phyloP scores from a whole-genome alignment of 2,888 invertebrate species.

The Holacanthella duospinosa region DNA sequence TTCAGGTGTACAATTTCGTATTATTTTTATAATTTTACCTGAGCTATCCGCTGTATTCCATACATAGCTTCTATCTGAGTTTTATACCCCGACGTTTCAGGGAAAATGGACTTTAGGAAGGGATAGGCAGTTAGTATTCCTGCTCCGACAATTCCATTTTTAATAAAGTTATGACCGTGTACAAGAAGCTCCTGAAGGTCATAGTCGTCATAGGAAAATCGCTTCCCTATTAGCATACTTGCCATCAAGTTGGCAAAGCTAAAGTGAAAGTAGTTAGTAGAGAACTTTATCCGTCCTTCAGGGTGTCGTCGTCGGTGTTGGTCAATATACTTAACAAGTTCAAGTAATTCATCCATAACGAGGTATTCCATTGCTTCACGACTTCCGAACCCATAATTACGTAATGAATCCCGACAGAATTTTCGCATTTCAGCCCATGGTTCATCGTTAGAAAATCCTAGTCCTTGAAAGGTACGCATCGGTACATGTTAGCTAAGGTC shows the following conservation, averaged over 20 bases:
- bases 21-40: background rate
- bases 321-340: background rate
- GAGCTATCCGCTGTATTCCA: background rate
- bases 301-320: background rate
- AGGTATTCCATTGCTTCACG: constrained; percentile 2
- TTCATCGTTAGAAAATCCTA: background rate
- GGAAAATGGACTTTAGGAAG: background rate
- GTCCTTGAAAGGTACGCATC: too few relatives aligned
- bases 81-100: background rate
- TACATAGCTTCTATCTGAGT: constrained; percentile 1
- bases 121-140: constrained; percentile 5
- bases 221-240: constrained; percentile 5
- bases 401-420: background rate
- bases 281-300: constrained; percentile 5
- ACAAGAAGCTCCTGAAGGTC: constrained; percentile 1
- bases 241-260: constrained; percentile 8
- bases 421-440: constrained; percentile 1
- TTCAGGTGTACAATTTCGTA: too few relatives aligned
- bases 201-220: constrained; percentile 6
- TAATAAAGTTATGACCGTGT: constrained; percentile 5
- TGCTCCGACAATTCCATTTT: background rate
- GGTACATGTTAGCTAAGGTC: too few relatives aligned
- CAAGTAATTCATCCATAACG: background rate
- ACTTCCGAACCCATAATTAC: constrained; percentile 9
- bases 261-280: constrained; percentile 3